Conservation (phyloP, 2,888 invertebrate genomes). For the Beris chalybata region DNA sequence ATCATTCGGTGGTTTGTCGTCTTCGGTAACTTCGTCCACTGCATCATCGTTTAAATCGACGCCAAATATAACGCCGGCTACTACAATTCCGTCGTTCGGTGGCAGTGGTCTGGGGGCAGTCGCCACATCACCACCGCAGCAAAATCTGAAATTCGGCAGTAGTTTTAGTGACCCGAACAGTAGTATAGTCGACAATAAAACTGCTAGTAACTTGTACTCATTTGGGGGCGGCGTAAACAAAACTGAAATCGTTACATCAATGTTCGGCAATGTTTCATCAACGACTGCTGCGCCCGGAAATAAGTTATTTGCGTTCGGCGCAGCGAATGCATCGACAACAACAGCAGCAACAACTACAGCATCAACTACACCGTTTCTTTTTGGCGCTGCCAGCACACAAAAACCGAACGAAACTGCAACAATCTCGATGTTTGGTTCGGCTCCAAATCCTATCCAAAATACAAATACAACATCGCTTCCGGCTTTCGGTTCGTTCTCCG, state of each 20-base stretch:
- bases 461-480: conserved; percentile 7
- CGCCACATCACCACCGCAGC: not conserved
- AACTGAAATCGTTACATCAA: conserved; percentile 35
- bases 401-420: conserved; percentile 14
- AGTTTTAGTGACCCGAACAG: conserved; percentile 15
- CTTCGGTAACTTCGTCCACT: conserved; percentile 25
- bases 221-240: conserved; percentile 31
- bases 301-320: conserved; percentile 17
- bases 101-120: not conserved
- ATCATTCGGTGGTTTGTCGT: conserved; percentile 35
- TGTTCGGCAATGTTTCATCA: conserved; percentile 39
- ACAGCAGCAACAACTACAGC: conserved; percentile 11
- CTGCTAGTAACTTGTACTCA: conserved; percentile 29
- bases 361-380: conserved; percentile 14
- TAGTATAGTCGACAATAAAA: conserved; percentile 15
- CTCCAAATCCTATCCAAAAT: conserved; percentile 15
- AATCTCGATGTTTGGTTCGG: conserved; percentile 23
- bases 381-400: conserved; percentile 10
- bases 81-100: conserved; percentile 8
- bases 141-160: conserved; percentile 8
- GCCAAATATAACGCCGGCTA: conserved; percentile 40
- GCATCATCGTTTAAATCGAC: conserved; percentile 34
- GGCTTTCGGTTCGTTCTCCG: conserved; percentile 35
- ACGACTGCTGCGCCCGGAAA: conserved; percentile 10
- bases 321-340: conserved; percentile 27